These are phyloP conservation scores for Diglossa cyanea DNA, from an alignment of 2,797 vertebrate species.

Conservation along the genomic window DNA sequence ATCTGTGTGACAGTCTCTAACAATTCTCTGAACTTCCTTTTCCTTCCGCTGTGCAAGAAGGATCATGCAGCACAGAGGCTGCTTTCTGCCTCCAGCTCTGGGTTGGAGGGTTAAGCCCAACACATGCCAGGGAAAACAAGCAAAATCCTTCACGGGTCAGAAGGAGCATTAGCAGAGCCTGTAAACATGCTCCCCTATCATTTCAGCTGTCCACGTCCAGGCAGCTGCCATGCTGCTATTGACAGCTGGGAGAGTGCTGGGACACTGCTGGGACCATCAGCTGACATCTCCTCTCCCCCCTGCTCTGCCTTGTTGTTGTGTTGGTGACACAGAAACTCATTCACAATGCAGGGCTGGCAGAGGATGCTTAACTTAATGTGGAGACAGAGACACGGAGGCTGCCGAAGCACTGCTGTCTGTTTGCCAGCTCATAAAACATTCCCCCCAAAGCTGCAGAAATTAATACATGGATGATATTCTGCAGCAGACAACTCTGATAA, in stretches of 20 bases:
- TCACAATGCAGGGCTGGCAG: neutral
- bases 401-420: neutral
- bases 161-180: neutral
- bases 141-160: neutral
- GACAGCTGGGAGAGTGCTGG: conserved; percentile 58
- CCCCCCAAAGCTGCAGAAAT: neutral
- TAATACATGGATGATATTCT: neutral
- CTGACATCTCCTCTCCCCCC: neutral
- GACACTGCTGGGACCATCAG: conserved; percentile 46
- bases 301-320: neutral
- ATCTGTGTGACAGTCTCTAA: neutral
- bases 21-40: neutral
- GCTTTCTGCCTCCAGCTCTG: neutral
- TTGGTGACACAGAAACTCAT: conserved; percentile 4
- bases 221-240: neutral
- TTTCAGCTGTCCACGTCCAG: conserved; percentile 63
- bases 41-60: neutral
- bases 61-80: neutral
- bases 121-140: conserved; percentile 15
- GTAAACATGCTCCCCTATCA: neutral
- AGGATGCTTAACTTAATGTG: neutral
- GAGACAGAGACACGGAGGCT: neutral
- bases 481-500: neutral
- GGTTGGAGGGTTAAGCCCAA: neutral
- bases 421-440: conserved; percentile 10